phyloP scores from a whole-genome alignment of 2,888 invertebrate genomes.

The Limnephilus rhombicus region DNA sequence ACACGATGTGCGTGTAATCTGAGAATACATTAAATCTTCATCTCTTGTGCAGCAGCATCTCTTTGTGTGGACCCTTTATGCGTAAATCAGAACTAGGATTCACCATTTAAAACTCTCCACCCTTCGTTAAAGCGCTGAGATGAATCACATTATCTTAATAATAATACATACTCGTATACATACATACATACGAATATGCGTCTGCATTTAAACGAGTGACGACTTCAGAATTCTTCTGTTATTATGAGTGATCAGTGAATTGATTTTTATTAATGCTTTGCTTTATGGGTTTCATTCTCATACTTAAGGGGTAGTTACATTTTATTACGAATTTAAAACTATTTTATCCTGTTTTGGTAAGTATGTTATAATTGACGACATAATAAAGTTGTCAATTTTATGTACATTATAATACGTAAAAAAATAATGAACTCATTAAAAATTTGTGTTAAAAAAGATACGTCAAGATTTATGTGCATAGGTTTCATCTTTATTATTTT shows the following conservation, averaged over 20 bases:
- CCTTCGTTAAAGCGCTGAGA: not conserved
- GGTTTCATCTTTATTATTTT: too few species aligned
- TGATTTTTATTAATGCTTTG: not conserved
- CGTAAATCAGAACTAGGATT: conserved; percentile 10
- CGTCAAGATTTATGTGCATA: too few species aligned
- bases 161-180: too few species aligned
- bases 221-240: not conserved
- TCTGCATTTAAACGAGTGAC: not conserved
- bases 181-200: not conserved
- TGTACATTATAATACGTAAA: too few species aligned
- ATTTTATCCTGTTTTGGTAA: too few species aligned
- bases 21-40: not conserved
- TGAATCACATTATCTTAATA: not conserved
- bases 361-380: too few species aligned
- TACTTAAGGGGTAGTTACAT: not conserved
- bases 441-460: too few species aligned
- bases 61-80: conserved; percentile 14
- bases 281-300: not conserved
- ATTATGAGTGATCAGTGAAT: not conserved
- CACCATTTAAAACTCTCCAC: conserved; percentile 24
- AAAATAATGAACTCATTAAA: too few species aligned
- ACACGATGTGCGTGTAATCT: not conserved
- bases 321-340: not conserved
- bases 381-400: too few species aligned
- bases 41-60: conserved; percentile 9